Conservation (phyloP, 2,797 vertebrate genomes). For the Adelosebastes latens region DNA sequence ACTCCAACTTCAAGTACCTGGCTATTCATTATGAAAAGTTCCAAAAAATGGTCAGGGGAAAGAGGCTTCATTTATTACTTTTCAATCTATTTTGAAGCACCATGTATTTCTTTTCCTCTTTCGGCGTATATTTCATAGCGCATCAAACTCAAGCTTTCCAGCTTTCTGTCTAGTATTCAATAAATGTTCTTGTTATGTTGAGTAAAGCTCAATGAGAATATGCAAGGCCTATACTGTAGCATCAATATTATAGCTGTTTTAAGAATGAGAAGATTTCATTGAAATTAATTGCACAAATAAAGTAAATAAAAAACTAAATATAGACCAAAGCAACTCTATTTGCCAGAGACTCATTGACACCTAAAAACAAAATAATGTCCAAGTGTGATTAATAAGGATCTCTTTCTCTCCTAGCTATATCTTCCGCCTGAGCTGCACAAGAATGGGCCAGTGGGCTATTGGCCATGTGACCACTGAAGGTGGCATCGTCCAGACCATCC, state of each 20-base stretch:
- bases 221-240: background rate
- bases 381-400: background rate
- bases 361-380: background rate
- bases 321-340: background rate
- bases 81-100: background rate
- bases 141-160: background rate
- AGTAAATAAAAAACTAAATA: background rate
- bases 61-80: background rate
- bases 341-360: background rate
- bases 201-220: background rate
- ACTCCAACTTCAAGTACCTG: background rate
- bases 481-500: slow-evolving; percentile 88
- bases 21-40: background rate
- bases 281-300: background rate
- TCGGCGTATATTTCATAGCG: background rate
- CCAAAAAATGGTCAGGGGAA: background rate
- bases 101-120: background rate
- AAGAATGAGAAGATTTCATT: background rate
- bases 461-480: slow-evolving; percentile 86
- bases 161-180: background rate
- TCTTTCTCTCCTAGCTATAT: slow-evolving; percentile 82
- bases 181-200: background rate
- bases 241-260: background rate
- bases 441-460: slow-evolving; percentile 91
- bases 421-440: slow-evolving; percentile 90